phyloP scores from a whole-genome alignment of 2,888 invertebrate genomes.

The Tetragonisca angustula region DNA sequence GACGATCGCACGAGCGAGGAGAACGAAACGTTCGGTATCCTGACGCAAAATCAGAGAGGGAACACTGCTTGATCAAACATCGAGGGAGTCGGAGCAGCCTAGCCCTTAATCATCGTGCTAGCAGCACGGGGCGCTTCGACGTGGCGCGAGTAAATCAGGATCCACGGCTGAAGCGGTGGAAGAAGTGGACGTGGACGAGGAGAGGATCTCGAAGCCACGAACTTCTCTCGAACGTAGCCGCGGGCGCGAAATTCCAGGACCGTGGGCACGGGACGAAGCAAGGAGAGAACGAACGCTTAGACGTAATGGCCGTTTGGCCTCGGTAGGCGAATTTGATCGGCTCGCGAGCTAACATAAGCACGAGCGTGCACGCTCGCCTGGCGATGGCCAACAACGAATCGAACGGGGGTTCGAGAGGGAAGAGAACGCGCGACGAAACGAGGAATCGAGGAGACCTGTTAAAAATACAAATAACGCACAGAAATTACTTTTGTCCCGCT shows the following conservation, averaged over 20 bases:
- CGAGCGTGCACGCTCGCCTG: neutral
- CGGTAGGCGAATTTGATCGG: constrained; percentile 42
- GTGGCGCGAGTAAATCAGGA: constrained; percentile 38
- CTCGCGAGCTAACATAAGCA: constrained; percentile 13
- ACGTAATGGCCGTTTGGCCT: constrained; percentile 31
- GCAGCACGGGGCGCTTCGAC: neutral
- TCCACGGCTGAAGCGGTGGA: constrained; percentile 23
- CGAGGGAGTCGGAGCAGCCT: neutral
- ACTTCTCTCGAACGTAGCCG: constrained; percentile 28
- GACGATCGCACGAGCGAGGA: neutral
- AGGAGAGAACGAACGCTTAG: neutral
- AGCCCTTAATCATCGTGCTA: constrained; percentile 23
- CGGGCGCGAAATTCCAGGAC: constrained; percentile 45
- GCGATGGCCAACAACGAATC: neutral
- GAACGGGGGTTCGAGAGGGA: neutral
- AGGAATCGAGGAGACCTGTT: constrained; percentile 67
- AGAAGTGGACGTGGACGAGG: constrained; percentile 16
- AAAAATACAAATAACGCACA: constrained; percentile 83
- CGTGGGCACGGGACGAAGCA: constrained; percentile 12
- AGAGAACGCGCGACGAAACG: constrained; percentile 60
- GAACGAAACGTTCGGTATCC: neutral
- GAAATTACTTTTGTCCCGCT: constrained; percentile 83
- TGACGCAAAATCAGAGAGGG: neutral
- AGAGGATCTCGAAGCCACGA: constrained; percentile 37
- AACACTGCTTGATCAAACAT: constrained; percentile 8